Evolutionary conservation across 2,888 invertebrate genomes (phyloP), one percentile per base, ranked within the genome.

Genomic region (Phorcus lineatus): DNA sequence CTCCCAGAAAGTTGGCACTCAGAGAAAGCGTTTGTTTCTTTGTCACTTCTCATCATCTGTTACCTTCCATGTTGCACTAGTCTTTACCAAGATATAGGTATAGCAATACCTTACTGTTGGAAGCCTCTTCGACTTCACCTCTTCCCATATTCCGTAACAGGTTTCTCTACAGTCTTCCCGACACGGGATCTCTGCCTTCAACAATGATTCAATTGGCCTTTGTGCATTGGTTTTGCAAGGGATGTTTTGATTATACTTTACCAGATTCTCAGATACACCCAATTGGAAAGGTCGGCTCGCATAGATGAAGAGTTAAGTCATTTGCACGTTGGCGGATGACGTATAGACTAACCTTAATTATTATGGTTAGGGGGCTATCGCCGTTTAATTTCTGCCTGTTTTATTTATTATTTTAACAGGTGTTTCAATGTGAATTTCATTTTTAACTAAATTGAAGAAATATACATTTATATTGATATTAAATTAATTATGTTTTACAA

Each of bases 61-160:
- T 9, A 36, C 17, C 28, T n/a, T 36, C 31, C 70, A 70, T 70
- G 31, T 70, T 40, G 70, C 31, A 70, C 36, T 70, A 36, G 40
- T 2, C 7, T 13, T 1, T 47, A 70, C 70, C 36, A 40, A 31
- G 70, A 13, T 31, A 70, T 40, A 36, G n/a, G 19, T 36, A 62
- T 28, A 19, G 17, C 57, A 57, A 57, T 67, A 67, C 67, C 67
- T 24, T 28, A 13, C 17, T 36, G 36, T 13, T 47, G 13, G 6
- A 9, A 47, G 47, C 13, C 1, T 13, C 47, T 13, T 11, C 47
- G 1, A 70, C 36, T 19, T n/a, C 13, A n/a, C 70, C 36, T 17
- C 70, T 70, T 70, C 16, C 70, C 70, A 70, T 70, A 70, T 70
- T 70, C 70, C 70, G 70, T 70, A 70, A 70, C 70, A 17, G 28